These are phyloP conservation scores for Cottoperca gobio DNA, from an alignment of 2,797 vertebrate genomes.

Conservation along the genomic window DNA sequence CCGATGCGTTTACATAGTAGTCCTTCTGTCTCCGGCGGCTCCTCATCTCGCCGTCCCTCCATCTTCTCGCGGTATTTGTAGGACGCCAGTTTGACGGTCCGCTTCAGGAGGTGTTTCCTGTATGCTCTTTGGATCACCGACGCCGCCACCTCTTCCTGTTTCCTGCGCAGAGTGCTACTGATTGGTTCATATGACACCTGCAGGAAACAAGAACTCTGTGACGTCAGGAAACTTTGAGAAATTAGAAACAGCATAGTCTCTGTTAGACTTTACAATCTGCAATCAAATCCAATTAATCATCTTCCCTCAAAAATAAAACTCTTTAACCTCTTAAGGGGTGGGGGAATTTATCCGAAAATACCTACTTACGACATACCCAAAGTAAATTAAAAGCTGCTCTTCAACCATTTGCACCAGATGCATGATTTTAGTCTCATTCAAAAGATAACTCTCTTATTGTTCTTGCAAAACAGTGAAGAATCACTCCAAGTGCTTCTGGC, in stretches of 20 bases:
- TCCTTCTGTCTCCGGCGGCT: slow-evolving; percentile 83
- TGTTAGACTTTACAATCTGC: too few relatives aligned
- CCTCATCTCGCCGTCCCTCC: background rate
- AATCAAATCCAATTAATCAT: too few relatives aligned
- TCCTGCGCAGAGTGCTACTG: slow-evolving; percentile 92
- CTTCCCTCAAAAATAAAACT: too few relatives aligned
- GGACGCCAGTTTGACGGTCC: slow-evolving; percentile 87
- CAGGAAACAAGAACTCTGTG: background rate
- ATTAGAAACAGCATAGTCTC: background rate
- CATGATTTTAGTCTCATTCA: too few relatives aligned
- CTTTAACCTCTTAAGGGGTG: too few relatives aligned
- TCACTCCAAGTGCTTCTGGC: too few relatives aligned
- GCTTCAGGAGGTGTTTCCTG: slow-evolving; percentile 87
- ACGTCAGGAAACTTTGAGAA: background rate
- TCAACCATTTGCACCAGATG: too few relatives aligned
- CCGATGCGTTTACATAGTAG: slow-evolving; percentile 84
- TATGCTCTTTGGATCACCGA: slow-evolving; percentile 92
- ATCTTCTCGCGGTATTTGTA: slow-evolving; percentile 85
- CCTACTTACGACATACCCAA: too few relatives aligned
- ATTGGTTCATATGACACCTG: slow-evolving; percentile 92
- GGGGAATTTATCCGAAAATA: too few relatives aligned
- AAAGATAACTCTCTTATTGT: too few relatives aligned
- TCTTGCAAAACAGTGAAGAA: too few relatives aligned
- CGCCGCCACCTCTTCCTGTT: slow-evolving; percentile 93
- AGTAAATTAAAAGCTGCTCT: too few relatives aligned